Base-by-base conservation (phyloP, 2,888 invertebrate species). In the Adelphocoris suturalis region DNA sequence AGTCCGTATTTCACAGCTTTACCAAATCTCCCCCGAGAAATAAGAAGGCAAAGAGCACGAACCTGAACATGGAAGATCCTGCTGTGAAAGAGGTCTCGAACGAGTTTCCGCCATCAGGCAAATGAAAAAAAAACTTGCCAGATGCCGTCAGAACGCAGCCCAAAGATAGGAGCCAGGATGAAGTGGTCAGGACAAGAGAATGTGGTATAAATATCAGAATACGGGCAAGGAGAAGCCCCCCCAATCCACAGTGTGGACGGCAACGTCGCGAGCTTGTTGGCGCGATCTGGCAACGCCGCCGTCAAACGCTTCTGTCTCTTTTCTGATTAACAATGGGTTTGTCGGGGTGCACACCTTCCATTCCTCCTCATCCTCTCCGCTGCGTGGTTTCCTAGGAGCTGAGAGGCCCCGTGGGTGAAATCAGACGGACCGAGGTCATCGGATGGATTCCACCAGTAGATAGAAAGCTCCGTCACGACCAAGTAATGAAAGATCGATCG, bases 281-380 rank as follows among this genome's bases (percentile, higher is more conserved):
- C 16, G 9, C 16, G 82, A 82, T 82, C 85, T 16, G 85, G 85
- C 85, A 85, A 85, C 85, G 61, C 55, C 61, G 61, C 85, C 57
- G 23, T 85, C 57, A 28, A 78, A 37, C 82, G 85, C 68, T 55
- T 85, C 85, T 82, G 85, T 85, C 68, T 85, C 85, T 85, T 61
- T 82, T 85, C 85, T 46, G 85, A 85, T 85, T 85, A 85, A 85
- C 85, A 85, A 85, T 85, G 85, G 85, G 85, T 82, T 82, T 82
- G 82, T 82, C 47, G 78, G 82, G 27, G 48, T 28, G 37, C 9
- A 82, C 82, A 52, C 82, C 82, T 82, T 52, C 52, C 81, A 37
- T 37, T 37, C n/a, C 78, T 78, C 78, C 47, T 78, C 68, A 68
- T 57, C 57, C 14, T 16, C 57, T 12, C n/a, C 37, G 37, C 37